Evolutionary conservation across 2,797 vertebrate genomes (phyloP).

Genomic region (Borostomias antarcticus): DNA sequence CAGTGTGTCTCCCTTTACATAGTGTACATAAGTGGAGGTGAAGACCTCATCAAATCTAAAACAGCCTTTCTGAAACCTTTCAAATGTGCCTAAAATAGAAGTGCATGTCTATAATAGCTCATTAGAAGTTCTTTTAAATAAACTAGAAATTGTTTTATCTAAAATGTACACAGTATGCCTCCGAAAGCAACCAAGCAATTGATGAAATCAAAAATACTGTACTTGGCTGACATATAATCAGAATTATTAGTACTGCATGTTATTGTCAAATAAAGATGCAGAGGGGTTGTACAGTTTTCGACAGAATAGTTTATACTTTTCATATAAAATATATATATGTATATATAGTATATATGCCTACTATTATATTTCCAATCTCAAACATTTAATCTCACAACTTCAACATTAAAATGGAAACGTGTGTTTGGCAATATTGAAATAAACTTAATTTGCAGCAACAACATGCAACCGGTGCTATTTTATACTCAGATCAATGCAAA

Average conservation of each 20-base stretch:
- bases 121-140: constrained; percentile 12
- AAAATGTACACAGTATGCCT: constrained; percentile 29
- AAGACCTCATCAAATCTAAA: neutral
- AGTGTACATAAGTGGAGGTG: constrained; percentile 30
- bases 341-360: constrained; percentile 60
- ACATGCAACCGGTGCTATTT: constrained; percentile 77
- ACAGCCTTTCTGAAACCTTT: constrained; percentile 20
- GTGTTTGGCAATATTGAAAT: constrained; percentile 63
- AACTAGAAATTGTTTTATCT: constrained; percentile 13
- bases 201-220: too few species aligned
- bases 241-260: constrained; percentile 25
- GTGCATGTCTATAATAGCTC: constrained; percentile 38
- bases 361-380: constrained; percentile 70
- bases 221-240: neutral
- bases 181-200: constrained; percentile 17
- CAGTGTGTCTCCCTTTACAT: constrained; percentile 40
- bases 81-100: constrained; percentile 33
- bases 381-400: constrained; percentile 71
- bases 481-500: constrained; percentile 70
- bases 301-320: constrained; percentile 56
- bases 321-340: constrained; percentile 75
- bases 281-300: constrained; percentile 49
- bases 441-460: constrained; percentile 61
- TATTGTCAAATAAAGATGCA: constrained; percentile 36
- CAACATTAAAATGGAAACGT: constrained; percentile 68